These are phyloP conservation scores for Cryptophagus acutangulus DNA, from an alignment of 2,888 invertebrate genomes.

Conservation along the genomic window DNA sequence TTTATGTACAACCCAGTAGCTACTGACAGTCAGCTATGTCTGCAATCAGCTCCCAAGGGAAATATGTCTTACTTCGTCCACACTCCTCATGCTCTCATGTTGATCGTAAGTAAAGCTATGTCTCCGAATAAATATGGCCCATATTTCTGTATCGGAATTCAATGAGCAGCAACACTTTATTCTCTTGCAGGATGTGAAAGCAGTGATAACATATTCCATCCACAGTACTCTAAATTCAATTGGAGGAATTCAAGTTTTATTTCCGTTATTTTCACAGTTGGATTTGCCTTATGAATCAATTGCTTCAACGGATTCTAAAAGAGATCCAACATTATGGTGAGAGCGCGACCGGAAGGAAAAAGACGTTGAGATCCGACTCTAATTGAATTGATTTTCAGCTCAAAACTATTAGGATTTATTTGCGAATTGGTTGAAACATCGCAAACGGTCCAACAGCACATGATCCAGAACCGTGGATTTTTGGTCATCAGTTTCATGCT, in stretches of 20 bases:
- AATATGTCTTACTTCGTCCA: conserved; percentile 98
- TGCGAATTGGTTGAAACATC: conserved; percentile 96
- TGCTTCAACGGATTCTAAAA: conserved; percentile 72
- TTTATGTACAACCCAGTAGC: conserved; percentile 99
- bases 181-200: conserved; percentile 91
- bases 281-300: conserved; percentile 85
- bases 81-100: conserved; percentile 98
- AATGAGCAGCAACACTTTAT: no score
- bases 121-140: no score
- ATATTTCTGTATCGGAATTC: no score
- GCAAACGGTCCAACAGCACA: conserved; percentile 96
- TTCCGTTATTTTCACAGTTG: conserved; percentile 95
- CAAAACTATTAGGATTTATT: conserved; percentile 93
- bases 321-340: conserved; percentile 86
- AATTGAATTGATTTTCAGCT: conserved; percentile 58
- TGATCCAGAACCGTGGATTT: conserved; percentile 98
- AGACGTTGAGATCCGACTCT: no score
- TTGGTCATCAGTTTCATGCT: conserved; percentile 96
- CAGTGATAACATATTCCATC: conserved; percentile 98
- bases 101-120: conserved; percentile 64
- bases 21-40: conserved; percentile 96
- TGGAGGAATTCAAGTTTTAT: conserved; percentile 96
- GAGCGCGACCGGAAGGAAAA: conserved; percentile 29
- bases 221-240: conserved; percentile 98
- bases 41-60: conserved; percentile 97